Conservation (phyloP, 30 jellyfish, hydroid and myxozoan species). For the Mastigias papua region DNA sequence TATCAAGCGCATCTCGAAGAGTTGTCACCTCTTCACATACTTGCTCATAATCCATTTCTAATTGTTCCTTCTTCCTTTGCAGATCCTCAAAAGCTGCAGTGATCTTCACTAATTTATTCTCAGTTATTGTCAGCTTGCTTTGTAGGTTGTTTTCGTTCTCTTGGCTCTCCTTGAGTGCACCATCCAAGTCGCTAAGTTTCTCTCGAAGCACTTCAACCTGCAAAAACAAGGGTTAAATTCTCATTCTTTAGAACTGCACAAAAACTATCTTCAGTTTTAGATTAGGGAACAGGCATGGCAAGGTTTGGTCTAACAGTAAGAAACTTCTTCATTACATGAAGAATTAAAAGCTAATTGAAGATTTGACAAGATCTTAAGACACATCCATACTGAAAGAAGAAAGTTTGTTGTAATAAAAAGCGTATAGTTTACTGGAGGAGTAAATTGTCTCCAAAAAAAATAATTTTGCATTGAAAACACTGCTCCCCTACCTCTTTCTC, state of each 20-base stretch:
- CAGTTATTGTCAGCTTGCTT: constrained; percentile 76
- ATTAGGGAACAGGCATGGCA: too few relatives aligned
- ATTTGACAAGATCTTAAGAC: too few relatives aligned
- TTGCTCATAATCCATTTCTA: constrained; percentile 73
- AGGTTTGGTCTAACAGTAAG: too few relatives aligned
- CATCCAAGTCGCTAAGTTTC: constrained; percentile 83
- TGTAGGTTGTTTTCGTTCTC: constrained; percentile 83
- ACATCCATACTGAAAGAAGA: too few relatives aligned
- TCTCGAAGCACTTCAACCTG: constrained; percentile 71
- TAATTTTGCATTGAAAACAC: neutral
- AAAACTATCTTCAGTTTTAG: too few relatives aligned
- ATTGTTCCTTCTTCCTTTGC: constrained; percentile 77
- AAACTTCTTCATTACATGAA: too few relatives aligned
- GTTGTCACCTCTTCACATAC: constrained; percentile 70
- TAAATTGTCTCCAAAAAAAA: neutral
- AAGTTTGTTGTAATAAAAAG: too few relatives aligned
- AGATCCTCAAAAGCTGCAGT: constrained; percentile 86
- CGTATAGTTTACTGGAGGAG: neutral
- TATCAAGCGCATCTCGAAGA: constrained; percentile 69
- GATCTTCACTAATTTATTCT: constrained; percentile 86
- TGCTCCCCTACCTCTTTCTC: constrained; percentile 73
- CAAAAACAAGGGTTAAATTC: neutral
- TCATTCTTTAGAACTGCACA: too few relatives aligned
- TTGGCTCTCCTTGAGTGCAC: constrained; percentile 83
- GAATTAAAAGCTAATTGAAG: too few relatives aligned